These are phyloP conservation scores for Cephus cinctus DNA, from an alignment of 1,140 invertebrate genomes.

Conservation along the genomic window DNA sequence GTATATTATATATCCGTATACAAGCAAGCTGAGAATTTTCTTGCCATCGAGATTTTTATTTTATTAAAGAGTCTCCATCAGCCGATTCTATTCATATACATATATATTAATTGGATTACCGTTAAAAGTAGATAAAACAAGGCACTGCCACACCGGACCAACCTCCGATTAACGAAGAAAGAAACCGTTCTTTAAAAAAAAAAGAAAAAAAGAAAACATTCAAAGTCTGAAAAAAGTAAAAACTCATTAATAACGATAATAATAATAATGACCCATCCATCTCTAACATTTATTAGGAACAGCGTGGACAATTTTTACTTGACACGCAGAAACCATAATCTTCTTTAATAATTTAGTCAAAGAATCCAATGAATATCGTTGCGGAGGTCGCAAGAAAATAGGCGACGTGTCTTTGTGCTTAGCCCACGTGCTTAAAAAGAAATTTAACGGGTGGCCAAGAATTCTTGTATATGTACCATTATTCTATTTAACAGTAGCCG, in stretches of 20 bases:
- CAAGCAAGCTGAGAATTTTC: too few relatives aligned
- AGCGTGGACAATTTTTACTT: not conserved
- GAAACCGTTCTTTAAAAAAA: constrained; percentile 15
- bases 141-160: constrained; percentile 53
- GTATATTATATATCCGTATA: too few relatives aligned
- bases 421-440: constrained; percentile 30
- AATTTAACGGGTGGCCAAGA: constrained; percentile 15
- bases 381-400: constrained; percentile 10
- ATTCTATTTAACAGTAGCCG: constrained; percentile 47
- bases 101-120: too few relatives aligned
- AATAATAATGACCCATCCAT: not conserved
- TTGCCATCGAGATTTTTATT: too few relatives aligned
- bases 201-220: constrained; percentile 8
- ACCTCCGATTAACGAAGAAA: constrained; percentile 18
- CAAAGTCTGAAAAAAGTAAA: not conserved
- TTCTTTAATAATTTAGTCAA: not conserved
- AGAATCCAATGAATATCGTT: not conserved
- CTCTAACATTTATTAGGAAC: not conserved
- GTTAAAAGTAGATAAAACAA: constrained; percentile 34
- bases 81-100: too few relatives aligned
- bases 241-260: not conserved
- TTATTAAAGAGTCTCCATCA: too few relatives aligned
- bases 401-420: constrained; percentile 45
- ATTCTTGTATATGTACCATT: constrained; percentile 48
- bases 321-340: not conserved